Evolutionary conservation across 1,140 invertebrate genomes (phyloP).

Genomic region (Zaprionus camerounensis): DNA sequence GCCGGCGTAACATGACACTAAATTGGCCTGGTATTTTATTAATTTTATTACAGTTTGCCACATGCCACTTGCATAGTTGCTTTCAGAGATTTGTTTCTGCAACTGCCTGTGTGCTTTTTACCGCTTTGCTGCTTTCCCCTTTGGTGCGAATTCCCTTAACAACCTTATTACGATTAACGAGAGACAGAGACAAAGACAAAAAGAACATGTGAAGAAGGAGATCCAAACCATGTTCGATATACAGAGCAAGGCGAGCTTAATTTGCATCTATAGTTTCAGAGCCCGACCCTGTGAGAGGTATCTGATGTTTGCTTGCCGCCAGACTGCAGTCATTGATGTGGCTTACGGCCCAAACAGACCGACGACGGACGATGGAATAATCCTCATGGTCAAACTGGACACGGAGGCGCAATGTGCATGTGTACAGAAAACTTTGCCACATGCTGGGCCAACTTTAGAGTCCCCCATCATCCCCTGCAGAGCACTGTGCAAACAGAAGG

Average conservation of each 20-base stretch:
- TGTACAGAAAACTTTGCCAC: slow-evolving; percentile 1
- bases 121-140: background rate
- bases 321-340: slow-evolving; percentile 6
- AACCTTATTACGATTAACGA: slow-evolving; percentile 58
- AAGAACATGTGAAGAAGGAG: slow-evolving; percentile 19
- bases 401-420: background rate
- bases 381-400: background rate
- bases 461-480: background rate
- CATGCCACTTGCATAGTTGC: slow-evolving; percentile 56
- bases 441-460: background rate
- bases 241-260: background rate
- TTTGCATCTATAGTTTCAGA: slow-evolving; percentile 9
- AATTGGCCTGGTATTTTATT: slow-evolving; percentile 49
- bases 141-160: slow-evolving; percentile 51
- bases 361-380: background rate
- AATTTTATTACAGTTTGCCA: slow-evolving; percentile 59
- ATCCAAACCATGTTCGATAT: background rate
- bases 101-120: slow-evolving; percentile 20
- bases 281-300: background rate
- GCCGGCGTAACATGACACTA: slow-evolving; percentile 25
- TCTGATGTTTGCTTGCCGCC: background rate
- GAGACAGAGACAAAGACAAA: background rate
- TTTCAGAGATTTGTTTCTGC: slow-evolving; percentile 26
- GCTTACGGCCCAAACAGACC: background rate
- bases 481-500: slow-evolving; percentile 16